A percentile compares a stretch with the other conserved stretches of the same genome.
These are phyloP conservation scores for Leptopilina drosophilae DNA, from an alignment of 2,888 invertebrate species.

Conservation along the genomic window DNA sequence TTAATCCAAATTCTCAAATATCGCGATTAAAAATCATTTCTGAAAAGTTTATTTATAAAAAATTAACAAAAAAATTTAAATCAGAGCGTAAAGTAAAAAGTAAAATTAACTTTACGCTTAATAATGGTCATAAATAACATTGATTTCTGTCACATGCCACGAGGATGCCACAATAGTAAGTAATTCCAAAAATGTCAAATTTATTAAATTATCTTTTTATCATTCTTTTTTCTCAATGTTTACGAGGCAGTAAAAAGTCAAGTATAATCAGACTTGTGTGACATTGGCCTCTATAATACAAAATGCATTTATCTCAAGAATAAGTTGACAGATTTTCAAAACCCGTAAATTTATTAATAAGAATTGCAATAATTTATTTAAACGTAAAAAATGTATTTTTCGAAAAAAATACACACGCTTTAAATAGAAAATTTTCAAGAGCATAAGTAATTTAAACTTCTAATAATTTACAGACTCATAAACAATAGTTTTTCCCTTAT, in stretches of 20 bases:
- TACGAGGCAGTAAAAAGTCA: conserved; percentile 9
- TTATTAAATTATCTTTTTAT: background rate
- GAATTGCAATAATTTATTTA: background rate
- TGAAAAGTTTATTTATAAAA: background rate
- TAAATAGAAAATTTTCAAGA: background rate
- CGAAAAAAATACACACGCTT: background rate
- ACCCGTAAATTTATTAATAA: background rate
- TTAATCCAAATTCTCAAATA: no score
- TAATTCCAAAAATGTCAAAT: conserved; percentile 36
- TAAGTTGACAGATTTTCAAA: background rate
- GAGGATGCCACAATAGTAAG: conserved; percentile 67
- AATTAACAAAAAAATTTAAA: background rate
- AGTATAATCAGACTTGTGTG: background rate
- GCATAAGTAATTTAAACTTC: background rate
- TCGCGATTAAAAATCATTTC: background rate
- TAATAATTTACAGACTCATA: background rate
- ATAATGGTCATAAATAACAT: conserved; percentile 36
- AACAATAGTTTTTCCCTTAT: background rate
- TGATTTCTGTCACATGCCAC: conserved; percentile 52
- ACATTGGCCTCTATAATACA: conserved; percentile 2
- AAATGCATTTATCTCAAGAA: conserved; percentile 9
- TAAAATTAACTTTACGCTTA: background rate
- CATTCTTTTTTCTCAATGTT: background rate
- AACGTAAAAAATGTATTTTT: background rate
- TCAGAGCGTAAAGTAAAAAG: background rate